Conservation (phyloP, 2,888 invertebrate species). For the Nysson spinosus region DNA sequence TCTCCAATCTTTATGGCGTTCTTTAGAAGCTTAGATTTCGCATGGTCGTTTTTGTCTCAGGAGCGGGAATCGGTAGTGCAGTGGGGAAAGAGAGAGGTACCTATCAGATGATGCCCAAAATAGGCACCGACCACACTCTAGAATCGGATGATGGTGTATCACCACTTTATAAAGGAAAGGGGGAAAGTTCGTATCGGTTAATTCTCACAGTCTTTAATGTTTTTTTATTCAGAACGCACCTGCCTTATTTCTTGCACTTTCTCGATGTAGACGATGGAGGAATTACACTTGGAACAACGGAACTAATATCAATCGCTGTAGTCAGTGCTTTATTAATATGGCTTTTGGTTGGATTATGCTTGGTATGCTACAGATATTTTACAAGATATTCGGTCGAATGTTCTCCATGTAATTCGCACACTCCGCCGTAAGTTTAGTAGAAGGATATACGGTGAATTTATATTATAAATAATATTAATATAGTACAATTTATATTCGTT, state of each 20-base stretch:
- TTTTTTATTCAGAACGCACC: no score
- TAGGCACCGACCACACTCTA: slow-evolving; percentile 13
- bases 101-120: slow-evolving; percentile 61
- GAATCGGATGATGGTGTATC: slow-evolving; percentile 31
- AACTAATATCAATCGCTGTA: slow-evolving; percentile 65
- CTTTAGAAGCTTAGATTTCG: neutral
- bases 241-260: neutral
- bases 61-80: slow-evolving; percentile 14
- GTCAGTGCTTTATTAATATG: slow-evolving; percentile 65
- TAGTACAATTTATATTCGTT: no score
- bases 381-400: slow-evolving; percentile 57
- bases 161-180: slow-evolving; percentile 53
- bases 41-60: slow-evolving; percentile 17
- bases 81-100: slow-evolving; percentile 41
- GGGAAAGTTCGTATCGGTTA: slow-evolving; percentile 22
- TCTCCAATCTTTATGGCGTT: slow-evolving; percentile 20
- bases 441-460: neutral
- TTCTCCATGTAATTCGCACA: slow-evolving; percentile 44
- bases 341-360: slow-evolving; percentile 65
- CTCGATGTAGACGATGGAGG: slow-evolving; percentile 19
- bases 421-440: slow-evolving; percentile 55
- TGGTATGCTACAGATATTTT: slow-evolving; percentile 67
- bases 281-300: slow-evolving; percentile 55
- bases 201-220: neutral
- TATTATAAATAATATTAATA: no score